A percentile compares a stretch with the other conserved stretches of the same genome.
Evolutionary conservation across 2,797 vertebrate species (phyloP).

Genomic region (Diglossa cyanea): DNA sequence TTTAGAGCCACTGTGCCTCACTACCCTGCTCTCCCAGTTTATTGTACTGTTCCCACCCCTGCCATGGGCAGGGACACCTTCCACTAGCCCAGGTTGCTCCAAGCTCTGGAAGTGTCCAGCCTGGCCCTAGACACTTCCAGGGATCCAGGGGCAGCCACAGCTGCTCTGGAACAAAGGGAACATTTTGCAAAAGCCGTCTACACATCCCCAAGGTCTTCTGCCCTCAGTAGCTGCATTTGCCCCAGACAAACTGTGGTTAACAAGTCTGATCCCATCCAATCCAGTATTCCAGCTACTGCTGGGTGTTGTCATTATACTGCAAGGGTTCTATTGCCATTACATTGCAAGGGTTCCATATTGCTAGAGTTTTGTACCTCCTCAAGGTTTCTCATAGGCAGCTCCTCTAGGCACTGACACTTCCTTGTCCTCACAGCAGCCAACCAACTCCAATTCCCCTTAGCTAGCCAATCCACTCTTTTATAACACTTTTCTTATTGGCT

Average conservation of each 20-base stretch:
- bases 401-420: too few species aligned
- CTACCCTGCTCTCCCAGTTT: constrained; percentile 45
- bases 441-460: too few species aligned
- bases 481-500: too few species aligned
- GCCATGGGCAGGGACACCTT: neutral
- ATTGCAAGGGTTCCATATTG: too few species aligned
- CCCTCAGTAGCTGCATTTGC: neutral
- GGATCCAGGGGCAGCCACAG: neutral
- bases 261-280: neutral
- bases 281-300: neutral
- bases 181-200: neutral
- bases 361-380: too few species aligned
- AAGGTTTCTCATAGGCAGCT: too few species aligned
- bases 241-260: neutral
- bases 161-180: neutral
- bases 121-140: neutral
- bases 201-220: neutral
- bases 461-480: too few species aligned
- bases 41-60: constrained; percentile 7
- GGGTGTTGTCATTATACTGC: too few species aligned
- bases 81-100: rapidly evolving
- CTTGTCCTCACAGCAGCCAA: too few species aligned
- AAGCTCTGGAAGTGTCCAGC: rapidly evolving
- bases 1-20: constrained; percentile 56
- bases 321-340: too few species aligned